Evolutionary conservation across 2,888 invertebrate genomes (phyloP).

Genomic region (Drosophila anceps): DNA sequence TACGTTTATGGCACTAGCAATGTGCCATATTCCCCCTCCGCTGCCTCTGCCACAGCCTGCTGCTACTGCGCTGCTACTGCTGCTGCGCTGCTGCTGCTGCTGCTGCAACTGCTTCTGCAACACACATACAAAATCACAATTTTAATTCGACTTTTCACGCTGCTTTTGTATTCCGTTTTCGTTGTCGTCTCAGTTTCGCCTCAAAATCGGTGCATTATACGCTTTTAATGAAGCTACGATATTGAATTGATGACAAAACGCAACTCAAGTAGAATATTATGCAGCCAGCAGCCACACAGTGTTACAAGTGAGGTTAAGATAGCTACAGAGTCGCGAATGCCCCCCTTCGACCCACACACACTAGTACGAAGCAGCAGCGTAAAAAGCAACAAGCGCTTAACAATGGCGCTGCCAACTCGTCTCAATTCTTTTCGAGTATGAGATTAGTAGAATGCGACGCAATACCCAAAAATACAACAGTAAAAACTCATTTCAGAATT

Average conservation of each 20-base stretch:
- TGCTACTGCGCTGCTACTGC: conserved; percentile 9
- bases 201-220: conserved; percentile 51
- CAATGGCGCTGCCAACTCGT: conserved; percentile 49
- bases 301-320: conserved; percentile 74
- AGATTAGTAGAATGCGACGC: conserved; percentile 47
- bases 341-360: too few relatives aligned
- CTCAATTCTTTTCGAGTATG: conserved; percentile 9
- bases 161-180: conserved; percentile 46
- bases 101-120: conserved; percentile 7
- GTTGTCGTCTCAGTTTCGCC: conserved; percentile 13
- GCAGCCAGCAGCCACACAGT: conserved; percentile 68
- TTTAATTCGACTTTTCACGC: conserved; percentile 49
- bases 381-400: conserved; percentile 63
- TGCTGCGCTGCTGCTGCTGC: conserved; percentile 3
- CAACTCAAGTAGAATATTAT: conserved; percentile 66
- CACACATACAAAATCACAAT: conserved; percentile 33
- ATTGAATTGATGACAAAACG: conserved; percentile 46
- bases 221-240: conserved; percentile 53
- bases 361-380: conserved; percentile 57
- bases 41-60: conserved; percentile 8
- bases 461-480: conserved; percentile 33
- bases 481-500: not conserved
- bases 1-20: conserved; percentile 35
- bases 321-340: conserved; percentile 38
- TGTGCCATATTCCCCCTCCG: conserved; percentile 29